phyloP scores from a whole-genome alignment of 1,140 invertebrate species.

The Bombus superbus region DNA sequence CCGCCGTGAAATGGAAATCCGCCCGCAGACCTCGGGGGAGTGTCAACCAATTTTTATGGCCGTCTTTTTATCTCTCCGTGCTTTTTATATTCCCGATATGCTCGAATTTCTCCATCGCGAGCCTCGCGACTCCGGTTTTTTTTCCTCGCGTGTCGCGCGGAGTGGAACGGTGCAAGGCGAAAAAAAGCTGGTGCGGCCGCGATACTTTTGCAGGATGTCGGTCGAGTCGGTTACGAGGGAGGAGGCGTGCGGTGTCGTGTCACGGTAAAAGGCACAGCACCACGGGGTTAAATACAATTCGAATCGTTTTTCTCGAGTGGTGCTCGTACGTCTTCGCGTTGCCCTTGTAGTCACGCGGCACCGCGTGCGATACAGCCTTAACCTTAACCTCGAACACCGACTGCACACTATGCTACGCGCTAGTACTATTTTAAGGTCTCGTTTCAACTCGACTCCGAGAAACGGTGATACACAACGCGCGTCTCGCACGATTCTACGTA shows the following conservation, averaged over 20 bases:
- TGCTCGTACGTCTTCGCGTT: slow-evolving; percentile 23
- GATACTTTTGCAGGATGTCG: neutral
- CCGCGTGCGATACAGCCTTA: slow-evolving; percentile 35
- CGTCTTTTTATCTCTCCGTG: neutral
- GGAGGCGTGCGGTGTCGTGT: neutral
- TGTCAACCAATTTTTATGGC: slow-evolving; percentile 52
- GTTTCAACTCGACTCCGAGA: slow-evolving; percentile 32
- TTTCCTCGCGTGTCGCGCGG: neutral
- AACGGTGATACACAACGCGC: slow-evolving; percentile 6
- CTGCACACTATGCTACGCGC: slow-evolving; percentile 27
- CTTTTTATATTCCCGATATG: neutral
- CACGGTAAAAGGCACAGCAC: neutral
- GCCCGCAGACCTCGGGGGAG: slow-evolving; percentile 49
- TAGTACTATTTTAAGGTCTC: slow-evolving; percentile 63
- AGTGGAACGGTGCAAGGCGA: neutral
- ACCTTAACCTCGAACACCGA: slow-evolving; percentile 57
- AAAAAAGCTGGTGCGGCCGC: neutral
- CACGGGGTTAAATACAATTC: slow-evolving; percentile 9
- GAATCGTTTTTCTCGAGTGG: neutral
- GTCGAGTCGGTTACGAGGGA: neutral
- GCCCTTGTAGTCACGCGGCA: slow-evolving; percentile 6
- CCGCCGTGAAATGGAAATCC: slow-evolving; percentile 68
- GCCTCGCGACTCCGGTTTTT: neutral
- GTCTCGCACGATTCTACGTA: neutral
- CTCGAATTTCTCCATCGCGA: neutral